Evolutionary conservation across 2,113 vertebrate species (phyloP).

Genomic region (Cheilinus undulatus): DNA sequence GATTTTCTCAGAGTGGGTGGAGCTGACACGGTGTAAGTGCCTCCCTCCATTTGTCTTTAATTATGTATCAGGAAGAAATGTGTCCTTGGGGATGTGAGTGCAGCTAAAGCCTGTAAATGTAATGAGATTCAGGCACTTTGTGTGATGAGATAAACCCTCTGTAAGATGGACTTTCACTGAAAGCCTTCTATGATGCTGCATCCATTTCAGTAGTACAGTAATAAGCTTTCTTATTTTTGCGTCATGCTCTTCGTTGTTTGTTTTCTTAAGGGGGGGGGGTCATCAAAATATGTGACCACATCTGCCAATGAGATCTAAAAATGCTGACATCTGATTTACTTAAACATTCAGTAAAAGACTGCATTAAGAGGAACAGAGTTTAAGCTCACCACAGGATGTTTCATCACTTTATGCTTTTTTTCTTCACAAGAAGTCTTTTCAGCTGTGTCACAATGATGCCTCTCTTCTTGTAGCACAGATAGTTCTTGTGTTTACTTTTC

Average conservation of each 20-base stretch:
- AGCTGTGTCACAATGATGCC: too few relatives aligned
- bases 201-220: neutral
- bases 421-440: too few relatives aligned
- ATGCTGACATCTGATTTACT: neutral
- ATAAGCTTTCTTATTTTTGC: neutral
- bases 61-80: slow-evolving; percentile 24
- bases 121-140: slow-evolving; percentile 59
- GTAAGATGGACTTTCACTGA: slow-evolving; percentile 6
- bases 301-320: neutral
- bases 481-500: too few relatives aligned
- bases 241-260: neutral
- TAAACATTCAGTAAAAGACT: too few relatives aligned
- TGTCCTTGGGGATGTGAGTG: slow-evolving; percentile 40
- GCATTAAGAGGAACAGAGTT: too few relatives aligned
- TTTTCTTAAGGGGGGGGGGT: neutral
- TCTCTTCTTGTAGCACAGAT: too few relatives aligned
- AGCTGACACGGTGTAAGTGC: slow-evolving; percentile 20
- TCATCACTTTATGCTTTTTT: slow-evolving; percentile 7
- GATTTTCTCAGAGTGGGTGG: neutral
- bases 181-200: neutral
- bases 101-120: slow-evolving; percentile 37
- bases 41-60: slow-evolving; percentile 23
- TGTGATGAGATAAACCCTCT: slow-evolving; percentile 43
- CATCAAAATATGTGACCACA: neutral
- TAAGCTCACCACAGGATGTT: slow-evolving; percentile 1